These are phyloP conservation scores for Tinamus major DNA, from an alignment of 2,797 vertebrate species.

Conservation along the genomic window DNA sequence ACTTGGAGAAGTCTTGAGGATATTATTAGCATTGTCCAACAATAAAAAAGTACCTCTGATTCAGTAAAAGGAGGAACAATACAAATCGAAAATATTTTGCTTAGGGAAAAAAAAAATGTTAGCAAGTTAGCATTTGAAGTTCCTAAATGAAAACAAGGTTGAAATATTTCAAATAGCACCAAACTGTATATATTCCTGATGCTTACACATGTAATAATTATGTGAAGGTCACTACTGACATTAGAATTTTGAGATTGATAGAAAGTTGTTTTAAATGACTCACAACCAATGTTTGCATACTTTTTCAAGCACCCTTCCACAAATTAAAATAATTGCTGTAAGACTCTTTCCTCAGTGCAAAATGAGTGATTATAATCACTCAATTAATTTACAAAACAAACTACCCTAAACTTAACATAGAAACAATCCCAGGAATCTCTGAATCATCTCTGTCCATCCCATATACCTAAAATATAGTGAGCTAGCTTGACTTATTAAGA, in stretches of 20 bases:
- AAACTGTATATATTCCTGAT: background rate
- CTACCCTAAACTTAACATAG: background rate
- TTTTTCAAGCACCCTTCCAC: background rate
- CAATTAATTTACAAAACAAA: background rate
- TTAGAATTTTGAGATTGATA: background rate
- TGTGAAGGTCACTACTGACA: background rate
- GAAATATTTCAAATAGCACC: background rate
- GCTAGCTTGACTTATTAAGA: background rate
- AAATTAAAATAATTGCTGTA: background rate
- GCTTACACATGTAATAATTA: background rate
- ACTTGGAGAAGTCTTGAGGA: background rate
- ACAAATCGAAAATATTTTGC: background rate
- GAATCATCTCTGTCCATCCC: background rate
- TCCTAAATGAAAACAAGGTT: background rate
- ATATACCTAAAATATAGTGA: background rate
- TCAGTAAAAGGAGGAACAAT: background rate
- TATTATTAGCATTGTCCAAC: background rate
- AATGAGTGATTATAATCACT: background rate
- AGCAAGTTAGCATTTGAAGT: background rate
- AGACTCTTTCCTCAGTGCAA: background rate
- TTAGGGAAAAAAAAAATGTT: background rate
- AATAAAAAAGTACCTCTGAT: background rate
- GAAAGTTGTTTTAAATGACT: background rate
- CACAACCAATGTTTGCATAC: background rate
- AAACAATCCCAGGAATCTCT: background rate